Evolutionary conservation across 2,888 invertebrate genomes (phyloP).

Genomic region (Scaptomyza reducta): DNA sequence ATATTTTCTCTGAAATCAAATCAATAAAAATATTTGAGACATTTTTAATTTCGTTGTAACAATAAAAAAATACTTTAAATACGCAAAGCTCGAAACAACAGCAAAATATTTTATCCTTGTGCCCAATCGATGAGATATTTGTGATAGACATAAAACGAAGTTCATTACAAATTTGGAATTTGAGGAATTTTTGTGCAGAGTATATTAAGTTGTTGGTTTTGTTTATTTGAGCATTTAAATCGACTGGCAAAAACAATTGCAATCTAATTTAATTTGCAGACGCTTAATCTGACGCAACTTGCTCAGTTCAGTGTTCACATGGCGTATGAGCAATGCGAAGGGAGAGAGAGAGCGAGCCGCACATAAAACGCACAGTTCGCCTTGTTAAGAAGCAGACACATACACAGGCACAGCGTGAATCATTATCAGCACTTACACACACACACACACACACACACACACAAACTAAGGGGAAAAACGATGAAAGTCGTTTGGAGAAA

Average conservation of each 20-base stretch:
- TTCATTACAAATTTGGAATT: conserved; percentile 11
- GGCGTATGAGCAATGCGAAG: conserved; percentile 71
- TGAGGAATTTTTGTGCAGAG: conserved; percentile 23
- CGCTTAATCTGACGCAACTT: conserved; percentile 11
- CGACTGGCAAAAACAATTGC: conserved; percentile 54
- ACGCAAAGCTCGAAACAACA: no score
- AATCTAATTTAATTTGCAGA: conserved; percentile 69
- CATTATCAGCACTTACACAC: conserved; percentile 71
- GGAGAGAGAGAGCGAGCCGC: conserved; percentile 33
- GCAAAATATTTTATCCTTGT: neutral
- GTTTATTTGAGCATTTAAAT: conserved; percentile 58
- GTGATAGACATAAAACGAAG: neutral
- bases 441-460: conserved; percentile 5
- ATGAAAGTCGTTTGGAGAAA: conserved; percentile 51
- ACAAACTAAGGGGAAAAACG: conserved; percentile 12
- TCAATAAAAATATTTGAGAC: no score
- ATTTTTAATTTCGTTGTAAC: no score
- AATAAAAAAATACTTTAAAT: neutral
- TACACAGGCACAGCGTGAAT: conserved; percentile 46
- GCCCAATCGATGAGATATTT: conserved; percentile 1
- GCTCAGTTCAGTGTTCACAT: conserved; percentile 25
- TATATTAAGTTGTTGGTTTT: conserved; percentile 5
- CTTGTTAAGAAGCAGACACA: conserved; percentile 38
- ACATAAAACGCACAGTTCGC: conserved; percentile 62
- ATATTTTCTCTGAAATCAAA: no score